A percentile compares a stretch with the other conserved stretches of the same genome.
These are phyloP conservation scores for Ceratina japonica DNA, from an alignment of 1,140 invertebrate species.

Conservation along the genomic window DNA sequence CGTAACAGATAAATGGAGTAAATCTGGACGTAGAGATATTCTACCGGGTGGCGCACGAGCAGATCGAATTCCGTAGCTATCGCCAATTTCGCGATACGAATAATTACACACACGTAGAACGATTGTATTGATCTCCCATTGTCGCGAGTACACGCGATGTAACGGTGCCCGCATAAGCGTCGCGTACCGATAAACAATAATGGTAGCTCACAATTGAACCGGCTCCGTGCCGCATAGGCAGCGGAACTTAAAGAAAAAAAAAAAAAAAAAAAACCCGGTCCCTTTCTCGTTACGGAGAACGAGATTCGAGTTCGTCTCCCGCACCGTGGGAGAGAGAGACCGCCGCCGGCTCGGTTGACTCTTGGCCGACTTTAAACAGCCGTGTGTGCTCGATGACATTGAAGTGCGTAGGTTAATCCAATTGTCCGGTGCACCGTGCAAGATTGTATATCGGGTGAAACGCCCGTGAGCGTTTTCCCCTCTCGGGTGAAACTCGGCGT, in stretches of 20 bases:
- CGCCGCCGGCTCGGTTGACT: constrained; percentile 2
- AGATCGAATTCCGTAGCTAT: neutral
- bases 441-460: constrained; percentile 28
- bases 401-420: constrained; percentile 64
- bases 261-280: neutral
- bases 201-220: constrained; percentile 18
- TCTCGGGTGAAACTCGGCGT: neutral
- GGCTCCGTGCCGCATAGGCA: neutral
- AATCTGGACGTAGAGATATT: too few species aligned
- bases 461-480: constrained; percentile 9
- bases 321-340: constrained; percentile 14
- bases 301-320: neutral
- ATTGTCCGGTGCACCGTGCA: constrained; percentile 41
- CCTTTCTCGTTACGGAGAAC: neutral
- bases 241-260: neutral
- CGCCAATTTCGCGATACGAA: constrained; percentile 25
- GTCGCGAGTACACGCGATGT: neutral
- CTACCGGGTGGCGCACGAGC: too few species aligned
- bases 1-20: too few species aligned
- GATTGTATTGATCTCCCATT: constrained; percentile 37
- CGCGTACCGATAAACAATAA: constrained; percentile 34
- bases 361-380: constrained; percentile 12
- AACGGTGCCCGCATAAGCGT: constrained; percentile 1
- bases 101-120: constrained; percentile 15
- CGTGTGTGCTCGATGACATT: constrained; percentile 40